A percentile compares a stretch with the other conserved stretches of the same genome.
Conservation (phyloP, 1,140 invertebrate genomes). For the Orius insidiosus region DNA sequence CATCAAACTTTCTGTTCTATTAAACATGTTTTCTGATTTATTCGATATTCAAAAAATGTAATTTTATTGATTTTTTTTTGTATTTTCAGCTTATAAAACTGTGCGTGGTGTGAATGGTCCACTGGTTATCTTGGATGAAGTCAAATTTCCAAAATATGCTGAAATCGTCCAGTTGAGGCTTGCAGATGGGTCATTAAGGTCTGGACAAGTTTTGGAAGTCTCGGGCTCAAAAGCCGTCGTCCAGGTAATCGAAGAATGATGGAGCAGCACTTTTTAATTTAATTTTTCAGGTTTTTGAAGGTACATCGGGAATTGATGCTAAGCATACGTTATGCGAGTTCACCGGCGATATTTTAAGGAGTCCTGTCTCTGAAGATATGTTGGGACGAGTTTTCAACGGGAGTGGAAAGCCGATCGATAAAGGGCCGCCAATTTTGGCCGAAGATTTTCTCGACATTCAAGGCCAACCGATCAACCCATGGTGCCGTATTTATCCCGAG, state of each 20-base stretch:
- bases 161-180: slow-evolving; percentile 89
- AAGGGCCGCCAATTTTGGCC: slow-evolving; percentile 89
- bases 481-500: slow-evolving; percentile 95
- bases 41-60: no score
- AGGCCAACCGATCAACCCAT: slow-evolving; percentile 94
- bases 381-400: slow-evolving; percentile 96
- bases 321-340: slow-evolving; percentile 96
- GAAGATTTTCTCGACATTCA: slow-evolving; percentile 96
- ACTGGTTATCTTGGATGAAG: slow-evolving; percentile 91
- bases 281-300: slow-evolving; percentile 77
- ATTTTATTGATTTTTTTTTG: slow-evolving; percentile 14
- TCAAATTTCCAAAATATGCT: slow-evolving; percentile 95
- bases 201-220: slow-evolving; percentile 91
- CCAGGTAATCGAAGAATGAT: slow-evolving; percentile 35
- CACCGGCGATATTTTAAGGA: slow-evolving; percentile 90
- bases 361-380: slow-evolving; percentile 96
- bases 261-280: slow-evolving; percentile 1
- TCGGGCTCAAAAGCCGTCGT: slow-evolving; percentile 94
- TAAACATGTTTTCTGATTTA: no score
- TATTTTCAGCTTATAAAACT: slow-evolving; percentile 79
- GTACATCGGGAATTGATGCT: slow-evolving; percentile 94
- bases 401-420: slow-evolving; percentile 94
- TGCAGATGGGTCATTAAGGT: slow-evolving; percentile 80
- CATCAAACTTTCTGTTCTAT: no score
- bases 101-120: slow-evolving; percentile 98